Evolutionary conservation across 1,140 invertebrate species (phyloP).

Genomic region (Choristoneura fumiferana): DNA sequence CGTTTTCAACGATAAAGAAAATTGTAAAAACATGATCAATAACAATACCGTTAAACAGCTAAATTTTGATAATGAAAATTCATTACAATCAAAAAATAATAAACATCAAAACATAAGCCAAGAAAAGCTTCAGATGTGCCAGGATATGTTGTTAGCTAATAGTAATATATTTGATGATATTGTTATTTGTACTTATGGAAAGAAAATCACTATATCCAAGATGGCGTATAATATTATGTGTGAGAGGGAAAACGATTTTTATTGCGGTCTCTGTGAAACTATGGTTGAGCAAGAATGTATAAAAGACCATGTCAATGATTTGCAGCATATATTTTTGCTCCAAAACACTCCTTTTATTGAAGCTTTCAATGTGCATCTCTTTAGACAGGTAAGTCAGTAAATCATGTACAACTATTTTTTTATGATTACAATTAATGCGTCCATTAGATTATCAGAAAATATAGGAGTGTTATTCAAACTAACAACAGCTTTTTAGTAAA

Average conservation of each 20-base stretch:
- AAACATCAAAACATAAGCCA: neutral
- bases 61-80: neutral
- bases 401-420: no score
- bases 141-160: neutral
- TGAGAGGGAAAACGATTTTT: conserved; percentile 3
- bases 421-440: no score
- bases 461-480: no score
- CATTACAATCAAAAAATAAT: neutral
- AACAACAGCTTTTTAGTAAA: no score
- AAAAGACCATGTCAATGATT: neutral
- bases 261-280: conserved; percentile 21
- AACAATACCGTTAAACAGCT: neutral
- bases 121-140: neutral
- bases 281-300: neutral
- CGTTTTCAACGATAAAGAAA: neutral
- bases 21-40: neutral
- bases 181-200: neutral
- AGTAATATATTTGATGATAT: conserved; percentile 2
- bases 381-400: conserved; percentile 41
- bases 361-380: conserved; percentile 23
- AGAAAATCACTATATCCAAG: neutral
- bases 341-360: conserved; percentile 20
- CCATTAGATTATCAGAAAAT: no score
- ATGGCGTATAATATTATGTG: conserved; percentile 29
- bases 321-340: conserved; percentile 16